Conservation (phyloP, 2,888 invertebrate species). For the Apodemia hepburni region DNA sequence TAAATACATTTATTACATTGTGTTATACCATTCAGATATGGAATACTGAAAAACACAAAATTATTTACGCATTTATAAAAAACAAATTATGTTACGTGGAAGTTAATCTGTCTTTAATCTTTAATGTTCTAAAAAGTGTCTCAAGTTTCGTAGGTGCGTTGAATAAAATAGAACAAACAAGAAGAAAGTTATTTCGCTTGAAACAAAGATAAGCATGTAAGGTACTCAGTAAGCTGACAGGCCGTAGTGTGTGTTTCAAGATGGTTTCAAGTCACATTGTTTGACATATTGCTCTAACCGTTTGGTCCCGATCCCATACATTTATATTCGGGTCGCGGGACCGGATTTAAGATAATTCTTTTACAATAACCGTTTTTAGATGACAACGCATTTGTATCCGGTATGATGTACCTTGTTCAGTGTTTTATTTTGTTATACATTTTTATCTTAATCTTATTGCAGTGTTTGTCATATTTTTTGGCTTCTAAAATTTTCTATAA, state of each 20-base stretch:
- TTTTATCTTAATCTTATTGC: too few species aligned
- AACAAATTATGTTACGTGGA: too few species aligned
- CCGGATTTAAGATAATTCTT: conserved; percentile 68
- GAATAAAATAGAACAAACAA: background rate
- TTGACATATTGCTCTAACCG: conserved; percentile 69
- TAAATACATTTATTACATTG: too few species aligned
- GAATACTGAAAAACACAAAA: too few species aligned
- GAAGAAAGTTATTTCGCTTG: background rate
- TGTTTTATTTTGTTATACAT: conserved; percentile 33
- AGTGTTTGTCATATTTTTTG: too few species aligned
- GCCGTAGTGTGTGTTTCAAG: background rate
- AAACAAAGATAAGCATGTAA: background rate
- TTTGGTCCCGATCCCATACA: conserved; percentile 48
- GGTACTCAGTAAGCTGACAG: background rate
- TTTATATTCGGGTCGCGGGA: conserved; percentile 63
- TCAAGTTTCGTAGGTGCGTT: background rate
- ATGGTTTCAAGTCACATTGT: conserved; percentile 24
- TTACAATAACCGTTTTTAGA: conserved; percentile 65
- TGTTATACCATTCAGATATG: too few species aligned
- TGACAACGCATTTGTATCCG: conserved; percentile 63
- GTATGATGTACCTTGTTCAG: too few species aligned
- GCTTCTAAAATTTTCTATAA: too few species aligned
- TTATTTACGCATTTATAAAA: too few species aligned
- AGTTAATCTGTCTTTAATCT: too few species aligned
- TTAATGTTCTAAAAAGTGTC: background rate